Percentiles rank a stretch among this genome's conserved stretches.
Conservation (phyloP, 2,797 vertebrate species). For the Chelidonichthys spinosus region DNA sequence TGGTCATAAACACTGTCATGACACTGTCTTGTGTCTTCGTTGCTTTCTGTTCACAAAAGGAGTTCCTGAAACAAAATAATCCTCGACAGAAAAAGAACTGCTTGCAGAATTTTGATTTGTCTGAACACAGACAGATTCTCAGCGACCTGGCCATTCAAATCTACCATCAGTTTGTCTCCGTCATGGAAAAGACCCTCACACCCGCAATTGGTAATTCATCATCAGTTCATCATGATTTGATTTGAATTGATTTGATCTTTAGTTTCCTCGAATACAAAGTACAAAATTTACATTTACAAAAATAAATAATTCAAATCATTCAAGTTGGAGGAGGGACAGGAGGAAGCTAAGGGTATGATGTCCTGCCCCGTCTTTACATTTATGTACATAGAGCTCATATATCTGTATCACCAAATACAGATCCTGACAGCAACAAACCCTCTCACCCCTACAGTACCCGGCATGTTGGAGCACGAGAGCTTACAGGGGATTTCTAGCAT, state of each 20-base stretch:
- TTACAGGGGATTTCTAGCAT: constrained; percentile 96
- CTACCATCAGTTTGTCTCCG: constrained; percentile 90
- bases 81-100: constrained; percentile 93
- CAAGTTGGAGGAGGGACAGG: too few species aligned
- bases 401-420: background rate
- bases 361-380: too few species aligned
- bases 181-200: constrained; percentile 91
- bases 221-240: background rate
- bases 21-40: background rate
- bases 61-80: constrained; percentile 91
- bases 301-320: too few species aligned
- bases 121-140: constrained; percentile 95
- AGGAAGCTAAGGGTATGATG: too few species aligned
- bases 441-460: constrained; percentile 85
- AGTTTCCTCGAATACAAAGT: too few species aligned
- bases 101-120: constrained; percentile 95
- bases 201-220: constrained; percentile 91
- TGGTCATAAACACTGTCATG: background rate
- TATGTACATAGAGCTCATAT: too few species aligned
- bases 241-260: too few species aligned
- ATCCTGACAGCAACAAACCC: background rate
- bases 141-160: constrained; percentile 97
- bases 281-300: too few species aligned
- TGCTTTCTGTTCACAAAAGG: constrained; percentile 78
- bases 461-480: constrained; percentile 97